Conservation (phyloP, 2,113 vertebrate species). For the Phylloscopus whistleri region DNA sequence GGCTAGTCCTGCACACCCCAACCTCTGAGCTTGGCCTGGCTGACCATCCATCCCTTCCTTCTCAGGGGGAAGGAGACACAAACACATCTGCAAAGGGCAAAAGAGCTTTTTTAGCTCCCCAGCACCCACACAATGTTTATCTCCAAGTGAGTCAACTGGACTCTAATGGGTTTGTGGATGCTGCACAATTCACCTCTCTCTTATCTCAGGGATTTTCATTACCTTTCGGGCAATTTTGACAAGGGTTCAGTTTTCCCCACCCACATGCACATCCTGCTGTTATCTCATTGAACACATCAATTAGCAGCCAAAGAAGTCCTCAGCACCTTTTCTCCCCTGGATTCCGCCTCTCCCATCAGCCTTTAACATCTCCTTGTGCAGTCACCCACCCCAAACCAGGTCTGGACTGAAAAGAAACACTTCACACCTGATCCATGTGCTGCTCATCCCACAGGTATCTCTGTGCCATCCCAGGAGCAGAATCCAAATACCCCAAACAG, state of each 20-base stretch:
- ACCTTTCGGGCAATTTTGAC: constrained; percentile 48
- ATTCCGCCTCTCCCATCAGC: background rate
- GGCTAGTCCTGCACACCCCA: rapidly evolving
- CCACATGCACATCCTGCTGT: background rate
- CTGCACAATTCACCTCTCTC: background rate
- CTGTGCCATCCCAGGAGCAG: background rate
- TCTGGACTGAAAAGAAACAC: background rate
- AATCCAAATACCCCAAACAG: background rate
- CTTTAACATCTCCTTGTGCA: background rate
- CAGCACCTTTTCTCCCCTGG: background rate
- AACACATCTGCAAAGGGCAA: background rate
- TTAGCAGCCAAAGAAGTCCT: background rate
- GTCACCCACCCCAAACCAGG: background rate
- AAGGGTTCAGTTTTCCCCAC: constrained; percentile 11
- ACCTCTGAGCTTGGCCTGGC: background rate
- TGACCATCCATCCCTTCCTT: background rate
- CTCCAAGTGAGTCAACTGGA: constrained; percentile 1
- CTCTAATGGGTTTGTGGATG: background rate
- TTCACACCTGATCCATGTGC: background rate
- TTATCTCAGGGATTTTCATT: constrained; percentile 10
- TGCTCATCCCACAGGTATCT: background rate
- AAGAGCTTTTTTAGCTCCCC: background rate
- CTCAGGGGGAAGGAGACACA: background rate
- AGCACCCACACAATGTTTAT: constrained; percentile 17
- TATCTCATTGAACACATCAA: constrained; percentile 10